These are phyloP conservation scores for Porites evermanni DNA, from an alignment of 92 coral and sea anemone genomes.

Conservation along the genomic window DNA sequence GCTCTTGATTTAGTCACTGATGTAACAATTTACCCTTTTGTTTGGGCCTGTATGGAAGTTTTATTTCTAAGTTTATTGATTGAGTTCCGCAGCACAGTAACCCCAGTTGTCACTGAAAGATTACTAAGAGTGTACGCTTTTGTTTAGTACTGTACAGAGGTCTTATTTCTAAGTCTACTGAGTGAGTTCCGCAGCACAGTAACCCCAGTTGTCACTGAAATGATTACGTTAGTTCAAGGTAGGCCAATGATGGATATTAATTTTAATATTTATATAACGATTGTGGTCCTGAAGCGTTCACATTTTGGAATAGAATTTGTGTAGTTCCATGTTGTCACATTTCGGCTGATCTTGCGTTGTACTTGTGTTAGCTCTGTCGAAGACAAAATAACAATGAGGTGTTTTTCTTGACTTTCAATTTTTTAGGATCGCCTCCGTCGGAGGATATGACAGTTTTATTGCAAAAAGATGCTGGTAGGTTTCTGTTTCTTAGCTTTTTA, in stretches of 20 bases:
- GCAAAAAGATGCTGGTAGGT: constrained; percentile 90
- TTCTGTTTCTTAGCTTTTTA: neutral
- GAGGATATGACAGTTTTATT: constrained; percentile 85
- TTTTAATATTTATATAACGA: neutral
- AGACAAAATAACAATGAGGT: too few species aligned
- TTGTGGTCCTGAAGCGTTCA: neutral
- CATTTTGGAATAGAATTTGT: neutral
- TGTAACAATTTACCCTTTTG: neutral
- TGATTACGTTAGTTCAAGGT: constrained; percentile 91
- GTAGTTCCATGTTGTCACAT: too few species aligned
- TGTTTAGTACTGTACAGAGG: constrained; percentile 82
- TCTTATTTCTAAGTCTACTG: constrained; percentile 77
- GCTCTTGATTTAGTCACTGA: too few species aligned
- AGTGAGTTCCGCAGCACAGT: constrained; percentile 88
- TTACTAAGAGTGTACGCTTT: constrained; percentile 5
- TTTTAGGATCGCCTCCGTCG: constrained; percentile 82
- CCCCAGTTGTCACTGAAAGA: constrained; percentile 59
- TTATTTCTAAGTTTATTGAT: constrained; percentile 77
- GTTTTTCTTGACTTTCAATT: too few species aligned
- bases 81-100: constrained; percentile 88
- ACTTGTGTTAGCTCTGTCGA: too few species aligned
- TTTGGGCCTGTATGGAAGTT: constrained; percentile 83
- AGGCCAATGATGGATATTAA: neutral
- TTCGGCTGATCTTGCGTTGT: too few species aligned
- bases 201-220: constrained; percentile 83